These are phyloP conservation scores for Heloderma charlesbogerti DNA, from an alignment of 2,113 vertebrate species.

Conservation along the genomic window DNA sequence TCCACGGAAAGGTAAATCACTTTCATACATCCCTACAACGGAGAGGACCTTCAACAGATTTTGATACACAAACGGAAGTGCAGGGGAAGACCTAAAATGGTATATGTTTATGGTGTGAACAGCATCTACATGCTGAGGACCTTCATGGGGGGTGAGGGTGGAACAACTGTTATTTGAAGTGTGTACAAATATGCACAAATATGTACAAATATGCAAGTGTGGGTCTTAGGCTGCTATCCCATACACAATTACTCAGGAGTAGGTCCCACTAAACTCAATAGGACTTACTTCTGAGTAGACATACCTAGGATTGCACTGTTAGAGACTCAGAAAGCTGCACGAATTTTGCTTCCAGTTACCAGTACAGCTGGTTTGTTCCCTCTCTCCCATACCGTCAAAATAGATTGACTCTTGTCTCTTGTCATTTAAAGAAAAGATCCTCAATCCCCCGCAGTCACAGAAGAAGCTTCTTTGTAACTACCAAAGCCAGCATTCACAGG, in stretches of 20 bases:
- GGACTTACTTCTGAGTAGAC: not conserved
- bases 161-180: not conserved
- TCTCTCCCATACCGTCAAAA: not conserved
- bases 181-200: no score
- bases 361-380: not conserved
- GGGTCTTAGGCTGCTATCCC: not conserved
- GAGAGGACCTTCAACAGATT: not conserved
- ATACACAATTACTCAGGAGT: not conserved
- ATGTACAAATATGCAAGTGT: not conserved
- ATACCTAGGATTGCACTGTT: not conserved
- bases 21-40: no score
- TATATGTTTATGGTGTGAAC: not conserved
- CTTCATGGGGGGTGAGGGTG: not conserved
- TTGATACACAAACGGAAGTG: not conserved
- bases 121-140: not conserved
- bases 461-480: slow-evolving; percentile 35
- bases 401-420: not conserved
- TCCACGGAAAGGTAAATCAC: no score
- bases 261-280: not conserved
- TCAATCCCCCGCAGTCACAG: not conserved
- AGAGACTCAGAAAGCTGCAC: not conserved
- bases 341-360: not conserved
- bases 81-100: not conserved
- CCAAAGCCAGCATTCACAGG: slow-evolving; percentile 1
- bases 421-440: slow-evolving; percentile 1